Percentiles rank a stretch among this genome's conserved stretches.
These are phyloP conservation scores for Neocrepidodera transversa DNA, from an alignment of 2,888 invertebrate species.

Conservation along the genomic window DNA sequence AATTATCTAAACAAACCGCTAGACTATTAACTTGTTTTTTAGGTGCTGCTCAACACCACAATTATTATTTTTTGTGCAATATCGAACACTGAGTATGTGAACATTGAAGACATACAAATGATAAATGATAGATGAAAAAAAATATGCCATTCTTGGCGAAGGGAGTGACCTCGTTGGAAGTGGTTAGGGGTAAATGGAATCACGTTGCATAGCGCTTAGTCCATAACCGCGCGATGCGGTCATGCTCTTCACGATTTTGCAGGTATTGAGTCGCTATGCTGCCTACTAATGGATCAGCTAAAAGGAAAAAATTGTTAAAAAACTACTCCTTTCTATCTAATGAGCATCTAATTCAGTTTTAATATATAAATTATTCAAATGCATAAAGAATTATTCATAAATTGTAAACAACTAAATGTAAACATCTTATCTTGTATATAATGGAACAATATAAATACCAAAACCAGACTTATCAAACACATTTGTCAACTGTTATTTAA, in stretches of 20 bases:
- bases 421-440: no score
- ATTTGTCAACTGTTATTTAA: background rate
- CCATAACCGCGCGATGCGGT: constrained; percentile 97
- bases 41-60: background rate
- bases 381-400: no score
- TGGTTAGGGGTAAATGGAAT: constrained; percentile 60
- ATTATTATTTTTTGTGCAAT: background rate
- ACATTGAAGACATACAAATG: constrained; percentile 44
- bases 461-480: no score
- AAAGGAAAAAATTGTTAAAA: constrained; percentile 53
- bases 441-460: no score
- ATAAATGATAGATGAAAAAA: constrained; percentile 48
- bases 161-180: constrained; percentile 55
- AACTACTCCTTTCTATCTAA: no score
- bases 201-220: constrained; percentile 97
- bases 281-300: constrained; percentile 95
- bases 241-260: constrained; percentile 97
- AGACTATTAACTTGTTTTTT: background rate
- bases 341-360: no score
- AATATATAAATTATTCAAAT: no score
- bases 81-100: constrained; percentile 22
- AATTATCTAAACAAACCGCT: no score
- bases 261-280: constrained; percentile 98
- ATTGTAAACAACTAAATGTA: no score
- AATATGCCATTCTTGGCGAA: constrained; percentile 57